These are phyloP conservation scores for Conus betulinus DNA, from an alignment of 1,140 invertebrate genomes.

Conservation along the genomic window DNA sequence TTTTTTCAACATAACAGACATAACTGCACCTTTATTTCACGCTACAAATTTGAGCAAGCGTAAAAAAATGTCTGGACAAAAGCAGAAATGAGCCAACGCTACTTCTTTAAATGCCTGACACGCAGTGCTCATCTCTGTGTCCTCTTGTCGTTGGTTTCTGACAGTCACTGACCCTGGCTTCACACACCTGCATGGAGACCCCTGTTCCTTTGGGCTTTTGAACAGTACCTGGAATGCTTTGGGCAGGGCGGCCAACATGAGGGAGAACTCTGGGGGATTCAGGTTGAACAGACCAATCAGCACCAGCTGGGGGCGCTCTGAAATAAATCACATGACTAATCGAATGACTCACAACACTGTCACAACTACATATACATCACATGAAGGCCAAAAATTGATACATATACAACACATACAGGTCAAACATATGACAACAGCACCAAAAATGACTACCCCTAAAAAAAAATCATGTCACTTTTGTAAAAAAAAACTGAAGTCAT, in stretches of 20 bases:
- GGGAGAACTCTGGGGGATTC: conserved; percentile 90
- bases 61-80: no score
- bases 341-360: background rate
- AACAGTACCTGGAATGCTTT: conserved; percentile 82
- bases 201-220: background rate
- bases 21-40: no score
- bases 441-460: no score
- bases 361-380: no score
- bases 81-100: no score
- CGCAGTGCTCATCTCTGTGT: background rate
- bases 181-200: background rate
- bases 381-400: no score
- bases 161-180: background rate
- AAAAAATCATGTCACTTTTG: no score
- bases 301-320: conserved; percentile 84
- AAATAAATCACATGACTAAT: conserved; percentile 41
- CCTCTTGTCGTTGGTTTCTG: background rate
- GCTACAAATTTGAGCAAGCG: no score
- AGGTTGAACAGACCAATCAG: conserved; percentile 92
- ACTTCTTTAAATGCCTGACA: background rate
- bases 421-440: no score
- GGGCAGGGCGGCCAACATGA: conserved; percentile 87
- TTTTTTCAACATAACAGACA: no score
- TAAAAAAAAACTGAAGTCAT: no score
- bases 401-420: no score